phyloP scores from a whole-genome alignment of 2,797 vertebrate species.

The Onychomys arenicola region DNA sequence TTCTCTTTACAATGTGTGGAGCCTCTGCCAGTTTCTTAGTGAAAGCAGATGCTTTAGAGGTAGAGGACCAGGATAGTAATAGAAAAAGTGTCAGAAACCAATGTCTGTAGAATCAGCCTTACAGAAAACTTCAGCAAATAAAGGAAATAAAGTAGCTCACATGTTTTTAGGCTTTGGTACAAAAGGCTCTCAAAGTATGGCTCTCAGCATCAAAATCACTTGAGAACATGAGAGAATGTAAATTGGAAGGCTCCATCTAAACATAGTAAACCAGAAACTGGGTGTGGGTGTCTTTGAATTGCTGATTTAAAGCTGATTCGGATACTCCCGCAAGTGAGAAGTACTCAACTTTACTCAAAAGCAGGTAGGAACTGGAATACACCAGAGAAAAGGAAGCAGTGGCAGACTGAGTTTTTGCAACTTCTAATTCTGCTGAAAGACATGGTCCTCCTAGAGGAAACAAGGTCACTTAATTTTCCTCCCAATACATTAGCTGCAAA shows the following conservation, averaged over 20 bases:
- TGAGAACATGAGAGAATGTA: background rate
- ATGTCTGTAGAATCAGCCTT: background rate
- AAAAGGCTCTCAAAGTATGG: background rate
- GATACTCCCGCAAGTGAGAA: background rate
- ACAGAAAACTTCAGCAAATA: slow-evolving; percentile 11
- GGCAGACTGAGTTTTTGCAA: background rate
- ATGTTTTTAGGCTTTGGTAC: background rate
- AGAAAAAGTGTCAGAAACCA: background rate
- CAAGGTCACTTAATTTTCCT: background rate
- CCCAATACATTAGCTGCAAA: slow-evolving; percentile 30
- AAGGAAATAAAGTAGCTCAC: background rate
- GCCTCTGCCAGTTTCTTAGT: background rate
- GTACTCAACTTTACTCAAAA: background rate
- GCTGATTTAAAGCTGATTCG: background rate
- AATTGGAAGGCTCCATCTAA: background rate
- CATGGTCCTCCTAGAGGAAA: background rate
- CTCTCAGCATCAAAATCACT: background rate
- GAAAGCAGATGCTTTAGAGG: background rate
- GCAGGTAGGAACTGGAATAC: background rate
- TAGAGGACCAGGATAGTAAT: background rate
- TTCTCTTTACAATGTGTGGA: background rate
- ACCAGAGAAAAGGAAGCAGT: background rate
- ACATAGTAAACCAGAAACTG: background rate
- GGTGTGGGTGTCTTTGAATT: background rate
- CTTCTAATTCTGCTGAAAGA: background rate